phyloP scores from a whole-genome alignment of 2,888 invertebrate genomes.

The Lathronympha strigana region DNA sequence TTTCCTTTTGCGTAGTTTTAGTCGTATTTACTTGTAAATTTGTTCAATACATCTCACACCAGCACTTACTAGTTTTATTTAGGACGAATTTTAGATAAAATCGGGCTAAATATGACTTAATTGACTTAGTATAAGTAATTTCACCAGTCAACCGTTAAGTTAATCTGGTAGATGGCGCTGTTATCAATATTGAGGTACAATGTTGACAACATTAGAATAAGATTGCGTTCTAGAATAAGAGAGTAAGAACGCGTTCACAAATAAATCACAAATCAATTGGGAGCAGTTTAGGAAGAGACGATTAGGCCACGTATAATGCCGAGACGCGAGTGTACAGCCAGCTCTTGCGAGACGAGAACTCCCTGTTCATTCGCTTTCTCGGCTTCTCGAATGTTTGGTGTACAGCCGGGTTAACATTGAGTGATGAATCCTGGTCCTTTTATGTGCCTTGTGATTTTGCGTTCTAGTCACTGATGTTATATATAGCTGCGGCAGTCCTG shows the following conservation, averaged over 20 bases:
- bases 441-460: too few species aligned
- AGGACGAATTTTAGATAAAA: not conserved
- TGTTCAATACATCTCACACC: not conserved
- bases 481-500: too few species aligned
- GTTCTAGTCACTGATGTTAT: too few species aligned
- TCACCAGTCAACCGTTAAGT: not conserved
- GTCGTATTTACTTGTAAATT: not conserved
- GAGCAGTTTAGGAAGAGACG: too few species aligned
- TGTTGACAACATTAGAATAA: constrained; percentile 23
- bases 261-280: too few species aligned
- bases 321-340: too few species aligned
- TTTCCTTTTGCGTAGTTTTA: constrained; percentile 3
- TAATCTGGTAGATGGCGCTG: constrained; percentile 26
- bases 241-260: constrained; percentile 1
- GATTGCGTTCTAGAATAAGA: constrained; percentile 30
- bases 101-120: not conserved
- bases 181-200: not conserved
- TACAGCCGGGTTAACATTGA: too few species aligned
- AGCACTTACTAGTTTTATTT: not conserved
- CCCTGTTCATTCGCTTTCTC: too few species aligned
- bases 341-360: too few species aligned
- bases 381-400: too few species aligned
- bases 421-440: too few species aligned
- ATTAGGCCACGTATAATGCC: too few species aligned
- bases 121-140: not conserved